Percentiles rank a stretch among this genome's conserved stretches.
phyloP scores from a whole-genome alignment of 1,140 invertebrate genomes.

The Atta colombica region DNA sequence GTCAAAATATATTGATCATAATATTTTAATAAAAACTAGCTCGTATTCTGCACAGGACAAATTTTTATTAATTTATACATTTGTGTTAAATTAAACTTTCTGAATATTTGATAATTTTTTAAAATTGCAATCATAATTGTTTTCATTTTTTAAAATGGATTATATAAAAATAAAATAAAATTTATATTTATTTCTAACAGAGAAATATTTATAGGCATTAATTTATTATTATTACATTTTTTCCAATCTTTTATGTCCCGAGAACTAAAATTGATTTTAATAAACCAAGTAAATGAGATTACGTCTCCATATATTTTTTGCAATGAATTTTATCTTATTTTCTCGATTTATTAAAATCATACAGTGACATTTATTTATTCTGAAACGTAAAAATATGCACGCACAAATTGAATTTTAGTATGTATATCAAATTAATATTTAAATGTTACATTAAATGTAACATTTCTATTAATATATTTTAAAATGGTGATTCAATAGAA shows the following conservation, averaged over 20 bases:
- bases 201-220: background rate
- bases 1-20: background rate
- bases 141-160: background rate
- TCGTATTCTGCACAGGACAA: background rate
- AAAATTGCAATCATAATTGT: background rate
- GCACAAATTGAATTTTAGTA: background rate
- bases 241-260: background rate
- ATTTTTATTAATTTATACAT: constrained; percentile 20
- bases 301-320: background rate
- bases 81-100: background rate
- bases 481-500: background rate
- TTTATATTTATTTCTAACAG: background rate
- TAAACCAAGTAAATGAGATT: background rate
- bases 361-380: background rate
- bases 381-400: background rate
- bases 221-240: background rate
- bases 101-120: constrained; percentile 26
- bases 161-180: background rate
- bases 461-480: background rate
- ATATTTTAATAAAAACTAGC: constrained; percentile 21
- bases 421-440: background rate
- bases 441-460: background rate
- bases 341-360: background rate
- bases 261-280: background rate
- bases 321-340: background rate